Base-by-base conservation (phyloP, 2,113 vertebrate species). In the Eidolon helvum region DNA sequence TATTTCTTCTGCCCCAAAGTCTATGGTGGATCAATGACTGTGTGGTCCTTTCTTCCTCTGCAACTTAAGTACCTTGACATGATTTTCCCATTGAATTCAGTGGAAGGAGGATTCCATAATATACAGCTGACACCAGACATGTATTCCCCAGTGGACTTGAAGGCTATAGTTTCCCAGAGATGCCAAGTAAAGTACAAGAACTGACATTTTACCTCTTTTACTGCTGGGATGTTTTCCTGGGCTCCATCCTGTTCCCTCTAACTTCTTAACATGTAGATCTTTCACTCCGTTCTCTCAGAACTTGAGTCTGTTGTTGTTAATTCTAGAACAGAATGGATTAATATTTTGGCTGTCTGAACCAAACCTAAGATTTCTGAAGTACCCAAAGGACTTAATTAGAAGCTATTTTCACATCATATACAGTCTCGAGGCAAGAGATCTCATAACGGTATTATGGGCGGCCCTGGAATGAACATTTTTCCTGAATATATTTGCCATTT, bases 71-170 rank as follows among this genome's bases (percentile, higher is more conserved):
- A 33, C 3, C 21, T 91, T 84, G 50, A 69, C 68, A 43, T 66
- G 68, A 68, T 83, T 94, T 86, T 90, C 59, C 68, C 68, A 87
- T 53, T 93, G 91, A 93, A 61, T 71, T 38, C 72, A 45, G 40
- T 74, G 30, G 21, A 87, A 35, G 28, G 16, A 69, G 19, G 38
- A 87, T 87, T 93, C 71, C 15, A 2, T n/a, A 40, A 30, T 9
- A 7, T 66, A 72, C 85, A 80, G 19, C 12, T 43, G 53, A 61
- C 43, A 83, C 26, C n/a, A 86, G 75, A 12, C 59, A 59, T 11
- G 24, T 33, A 71, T 88, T 84, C 22, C 53, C 65, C 50, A 30
- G 66, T 38, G 53, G 24, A 22, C 50, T 55, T 2, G 0, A 38
- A n/a, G 57, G 35, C 48, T 43, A 10, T 77, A 69, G 59, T 48